These are phyloP conservation scores for Salmo trutta DNA, from an alignment of 2,797 vertebrate genomes.

Conservation along the genomic window DNA sequence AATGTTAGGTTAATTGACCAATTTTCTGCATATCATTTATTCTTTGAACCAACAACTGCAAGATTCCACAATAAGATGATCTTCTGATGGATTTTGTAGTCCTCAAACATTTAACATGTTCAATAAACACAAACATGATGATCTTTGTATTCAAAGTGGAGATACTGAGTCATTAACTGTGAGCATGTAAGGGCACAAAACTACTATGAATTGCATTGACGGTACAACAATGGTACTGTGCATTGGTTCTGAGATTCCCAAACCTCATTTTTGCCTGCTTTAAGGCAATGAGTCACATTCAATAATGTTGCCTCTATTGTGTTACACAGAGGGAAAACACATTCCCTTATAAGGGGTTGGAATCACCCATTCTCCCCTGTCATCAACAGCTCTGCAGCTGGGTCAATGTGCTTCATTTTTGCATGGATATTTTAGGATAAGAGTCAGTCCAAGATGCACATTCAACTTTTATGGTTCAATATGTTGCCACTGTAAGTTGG, in stretches of 20 bases:
- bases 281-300: slow-evolving; percentile 30
- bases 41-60: background rate
- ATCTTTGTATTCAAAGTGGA: too few relatives aligned
- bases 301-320: background rate
- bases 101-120: too few relatives aligned
- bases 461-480: background rate
- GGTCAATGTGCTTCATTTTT: too few relatives aligned
- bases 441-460: background rate
- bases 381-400: background rate
- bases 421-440: background rate
- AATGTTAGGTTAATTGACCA: background rate
- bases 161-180: too few relatives aligned
- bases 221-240: background rate
- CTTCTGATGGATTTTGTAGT: too few relatives aligned
- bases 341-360: slow-evolving; percentile 62
- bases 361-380: background rate
- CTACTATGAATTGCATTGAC: background rate
- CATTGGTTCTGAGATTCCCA: background rate
- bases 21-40: too few relatives aligned
- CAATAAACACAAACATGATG: too few relatives aligned
- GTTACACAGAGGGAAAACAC: slow-evolving; percentile 1
- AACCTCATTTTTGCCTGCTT: slow-evolving; percentile 10
- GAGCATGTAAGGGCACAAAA: background rate
- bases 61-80: background rate
- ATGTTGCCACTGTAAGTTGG: background rate